Evolutionary conservation across 2,888 invertebrate genomes (phyloP), one percentile per base, ranked within the genome.

Genomic region (Drosophila borborema): DNA sequence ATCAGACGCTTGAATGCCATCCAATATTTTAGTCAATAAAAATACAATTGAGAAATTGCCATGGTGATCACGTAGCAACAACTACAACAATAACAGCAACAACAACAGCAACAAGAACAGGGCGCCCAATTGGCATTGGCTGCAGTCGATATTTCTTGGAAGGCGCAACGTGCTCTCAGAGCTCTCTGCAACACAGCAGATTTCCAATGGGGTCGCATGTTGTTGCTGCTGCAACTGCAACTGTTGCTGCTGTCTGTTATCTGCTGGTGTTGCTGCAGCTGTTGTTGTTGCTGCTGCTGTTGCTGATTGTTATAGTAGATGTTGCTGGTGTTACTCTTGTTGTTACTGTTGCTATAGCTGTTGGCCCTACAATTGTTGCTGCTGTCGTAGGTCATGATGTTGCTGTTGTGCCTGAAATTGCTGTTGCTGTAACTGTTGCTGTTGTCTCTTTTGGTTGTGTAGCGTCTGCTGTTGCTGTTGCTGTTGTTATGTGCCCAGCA

Each of bases 21-120:
- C 84, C 84, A 80, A 84, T 84, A 86, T 80, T 88, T 75, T 80
- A 64, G 77, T 86, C 89, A 86, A 86, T 88, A 90, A 88, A 88
- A 85, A 77, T 75, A 80, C 89, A 89, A 89, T 86, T 86, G 86
- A 72, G 79, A 83, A 83, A 83, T 91, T 91, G 87, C 86, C 87
- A 90, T 89, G 83, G 64, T 76, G 87, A 89, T 91, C 89, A 90
- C 89, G 89, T 90, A 80, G 80, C 74, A 68, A 51, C 74, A 74
- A 54, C 74, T 54, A 23, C 68, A 70, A 56, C 63, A 34, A 53
- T 49, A 18, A 63, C 64, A 63, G 67, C 64, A 58, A 34, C 51
- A 64, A 40, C 28, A 45, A 34, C 51, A 64, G 31, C 28, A 45
- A 66, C 60, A 64, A 54, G 40, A 66, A 58, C 41, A 53, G 64